A percentile compares a stretch with the other conserved stretches of the same genome.
phyloP scores from a whole-genome alignment of 37 sponge, comb jelly and placozoan genomes.

The Geodia barretti region DNA sequence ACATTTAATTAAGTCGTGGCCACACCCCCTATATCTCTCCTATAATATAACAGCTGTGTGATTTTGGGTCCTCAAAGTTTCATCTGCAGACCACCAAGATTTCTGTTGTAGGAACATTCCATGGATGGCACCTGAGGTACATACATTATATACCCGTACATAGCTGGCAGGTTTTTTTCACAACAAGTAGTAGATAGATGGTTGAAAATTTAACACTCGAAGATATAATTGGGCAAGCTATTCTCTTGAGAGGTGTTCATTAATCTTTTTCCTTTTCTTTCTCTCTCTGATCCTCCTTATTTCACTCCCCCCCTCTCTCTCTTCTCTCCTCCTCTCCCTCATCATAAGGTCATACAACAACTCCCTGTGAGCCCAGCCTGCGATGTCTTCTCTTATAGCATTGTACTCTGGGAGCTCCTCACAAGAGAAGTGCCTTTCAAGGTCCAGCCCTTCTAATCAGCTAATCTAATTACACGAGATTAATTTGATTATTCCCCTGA shows the following conservation, averaged over 20 bases:
- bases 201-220: background rate
- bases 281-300: background rate
- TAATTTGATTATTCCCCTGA: no score
- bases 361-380: conserved; percentile 56
- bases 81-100: conserved; percentile 81
- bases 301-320: background rate
- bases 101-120: conserved; percentile 90
- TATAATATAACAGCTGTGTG: conserved; percentile 60
- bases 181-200: background rate
- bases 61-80: conserved; percentile 93
- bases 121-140: conserved; percentile 96
- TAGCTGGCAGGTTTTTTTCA: no score
- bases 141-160: background rate
- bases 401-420: conserved; percentile 92
- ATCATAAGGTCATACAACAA: conserved; percentile 76
- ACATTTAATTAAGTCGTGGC: background rate
- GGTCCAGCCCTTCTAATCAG: background rate
- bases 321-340: background rate
- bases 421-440: conserved; percentile 86
- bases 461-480: no score
- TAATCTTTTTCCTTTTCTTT: background rate
- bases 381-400: conserved; percentile 88
- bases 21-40: background rate
- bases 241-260: no score
- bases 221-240: no score